These are phyloP conservation scores for Eilema caniola DNA, from an alignment of 2,888 invertebrate genomes.

Conservation along the genomic window DNA sequence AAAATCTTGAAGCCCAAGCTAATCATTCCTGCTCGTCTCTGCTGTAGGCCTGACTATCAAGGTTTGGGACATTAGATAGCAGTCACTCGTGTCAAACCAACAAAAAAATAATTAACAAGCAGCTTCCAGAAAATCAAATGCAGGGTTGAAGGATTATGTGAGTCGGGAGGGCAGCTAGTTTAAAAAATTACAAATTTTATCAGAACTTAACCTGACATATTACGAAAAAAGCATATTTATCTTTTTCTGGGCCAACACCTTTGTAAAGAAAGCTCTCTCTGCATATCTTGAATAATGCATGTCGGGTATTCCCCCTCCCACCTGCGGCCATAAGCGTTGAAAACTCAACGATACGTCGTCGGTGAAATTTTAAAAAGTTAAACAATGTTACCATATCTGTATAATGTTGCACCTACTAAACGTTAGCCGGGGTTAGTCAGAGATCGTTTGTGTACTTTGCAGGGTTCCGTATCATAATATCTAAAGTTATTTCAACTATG, in stretches of 20 bases:
- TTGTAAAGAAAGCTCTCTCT: slow-evolving; percentile 4
- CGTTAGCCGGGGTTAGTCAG: background rate
- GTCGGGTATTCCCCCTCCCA: slow-evolving; percentile 8
- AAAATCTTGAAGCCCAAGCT: no score
- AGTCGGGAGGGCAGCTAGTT: no score
- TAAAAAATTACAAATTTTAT: background rate
- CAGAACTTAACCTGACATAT: background rate
- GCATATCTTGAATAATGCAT: slow-evolving; percentile 24
- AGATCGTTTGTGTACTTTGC: background rate
- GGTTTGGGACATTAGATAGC: no score
- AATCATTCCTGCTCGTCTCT: no score
- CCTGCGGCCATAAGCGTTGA: slow-evolving; percentile 11
- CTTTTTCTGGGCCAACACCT: slow-evolving; percentile 12
- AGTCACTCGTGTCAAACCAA: no score
- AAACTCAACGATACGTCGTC: slow-evolving; percentile 3
- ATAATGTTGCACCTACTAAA: slow-evolving; percentile 2
- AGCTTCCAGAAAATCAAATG: no score
- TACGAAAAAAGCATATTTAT: background rate
- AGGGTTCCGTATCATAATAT: no score
- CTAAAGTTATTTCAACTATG: no score
- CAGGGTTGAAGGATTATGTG: no score
- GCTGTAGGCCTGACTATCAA: no score
- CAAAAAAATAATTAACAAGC: no score
- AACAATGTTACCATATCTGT: slow-evolving; percentile 13
- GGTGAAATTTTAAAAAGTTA: slow-evolving; percentile 13